These are phyloP conservation scores for Orthosia gothica DNA, from an alignment of 2,888 invertebrate genomes.

Conservation along the genomic window DNA sequence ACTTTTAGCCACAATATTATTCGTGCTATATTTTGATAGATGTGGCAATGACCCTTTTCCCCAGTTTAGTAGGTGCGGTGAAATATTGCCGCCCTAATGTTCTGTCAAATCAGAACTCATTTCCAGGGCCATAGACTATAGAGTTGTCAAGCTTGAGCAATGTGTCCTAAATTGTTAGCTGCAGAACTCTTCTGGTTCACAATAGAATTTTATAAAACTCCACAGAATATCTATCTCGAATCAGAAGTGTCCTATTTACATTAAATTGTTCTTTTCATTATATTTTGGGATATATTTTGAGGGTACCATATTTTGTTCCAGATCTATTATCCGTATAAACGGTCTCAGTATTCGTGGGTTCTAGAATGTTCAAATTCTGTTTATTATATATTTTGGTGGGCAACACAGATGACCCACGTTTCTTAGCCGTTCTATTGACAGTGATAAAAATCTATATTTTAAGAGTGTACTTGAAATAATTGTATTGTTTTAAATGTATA, in stretches of 20 bases:
- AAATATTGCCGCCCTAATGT: slow-evolving; percentile 30
- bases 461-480: slow-evolving; percentile 55
- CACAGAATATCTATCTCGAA: background rate
- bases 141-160: slow-evolving; percentile 64
- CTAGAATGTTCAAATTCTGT: slow-evolving; percentile 37
- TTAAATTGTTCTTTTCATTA: slow-evolving; percentile 20
- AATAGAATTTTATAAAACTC: slow-evolving; percentile 15
- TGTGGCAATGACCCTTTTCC: slow-evolving; percentile 40
- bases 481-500: slow-evolving; percentile 60
- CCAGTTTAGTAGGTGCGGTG: slow-evolving; percentile 31
- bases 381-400: slow-evolving; percentile 63
- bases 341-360: slow-evolving; percentile 33
- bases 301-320: slow-evolving; percentile 12
- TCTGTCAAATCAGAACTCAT: slow-evolving; percentile 34
- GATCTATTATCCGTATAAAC: slow-evolving; percentile 17
- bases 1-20: slow-evolving; percentile 27
- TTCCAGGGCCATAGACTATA: too few species aligned
- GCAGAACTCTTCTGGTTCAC: slow-evolving; percentile 20
- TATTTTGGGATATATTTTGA: slow-evolving; percentile 37
- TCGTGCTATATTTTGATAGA: slow-evolving; percentile 25
- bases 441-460: slow-evolving; percentile 28
- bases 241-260: slow-evolving; percentile 17
- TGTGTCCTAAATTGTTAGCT: slow-evolving; percentile 28
- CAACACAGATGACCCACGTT: slow-evolving; percentile 55
- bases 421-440: slow-evolving; percentile 21